Percentiles rank a stretch among this genome's conserved stretches.
phyloP scores from a whole-genome alignment of 2,113 vertebrate genomes.

The Melanerpes aurifrons region DNA sequence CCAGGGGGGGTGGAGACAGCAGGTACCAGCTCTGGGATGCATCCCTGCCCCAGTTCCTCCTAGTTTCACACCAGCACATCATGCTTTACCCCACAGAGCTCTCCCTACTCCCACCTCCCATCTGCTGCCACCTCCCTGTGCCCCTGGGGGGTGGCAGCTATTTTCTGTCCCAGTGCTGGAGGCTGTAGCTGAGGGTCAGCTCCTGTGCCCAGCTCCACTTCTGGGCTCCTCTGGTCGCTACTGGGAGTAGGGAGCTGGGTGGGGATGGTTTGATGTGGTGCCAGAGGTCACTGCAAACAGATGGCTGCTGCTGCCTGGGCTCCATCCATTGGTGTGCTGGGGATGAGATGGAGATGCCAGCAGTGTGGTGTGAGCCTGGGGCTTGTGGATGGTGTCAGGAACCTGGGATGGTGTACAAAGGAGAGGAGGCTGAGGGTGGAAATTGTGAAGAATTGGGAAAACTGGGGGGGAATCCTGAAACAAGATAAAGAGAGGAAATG shows the following conservation, averaged over 20 bases:
- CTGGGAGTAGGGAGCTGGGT: background rate
- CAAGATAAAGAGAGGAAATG: no score
- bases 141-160: rapidly evolving
- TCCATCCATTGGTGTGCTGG: rapidly evolving
- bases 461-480: no score
- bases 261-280: background rate
- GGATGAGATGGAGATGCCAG: background rate
- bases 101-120: rapidly evolving
- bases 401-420: rapidly evolving
- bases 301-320: background rate
- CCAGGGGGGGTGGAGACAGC: rapidly evolving
- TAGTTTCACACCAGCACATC: rapidly evolving
- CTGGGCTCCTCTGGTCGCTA: background rate
- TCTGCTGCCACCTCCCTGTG: background rate
- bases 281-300: background rate
- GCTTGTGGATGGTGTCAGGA: rapidly evolving
- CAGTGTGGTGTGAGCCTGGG: rapidly evolving
- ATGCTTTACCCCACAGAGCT: background rate
- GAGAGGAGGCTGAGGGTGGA: no score
- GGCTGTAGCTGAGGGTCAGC: background rate
- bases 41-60: background rate
- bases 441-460: no score
- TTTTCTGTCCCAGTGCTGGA: background rate
- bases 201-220: rapidly evolving
- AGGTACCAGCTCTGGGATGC: background rate